Base-by-base conservation (phyloP, 2,113 vertebrate species). In the Romanogobio albipinnatus region DNA sequence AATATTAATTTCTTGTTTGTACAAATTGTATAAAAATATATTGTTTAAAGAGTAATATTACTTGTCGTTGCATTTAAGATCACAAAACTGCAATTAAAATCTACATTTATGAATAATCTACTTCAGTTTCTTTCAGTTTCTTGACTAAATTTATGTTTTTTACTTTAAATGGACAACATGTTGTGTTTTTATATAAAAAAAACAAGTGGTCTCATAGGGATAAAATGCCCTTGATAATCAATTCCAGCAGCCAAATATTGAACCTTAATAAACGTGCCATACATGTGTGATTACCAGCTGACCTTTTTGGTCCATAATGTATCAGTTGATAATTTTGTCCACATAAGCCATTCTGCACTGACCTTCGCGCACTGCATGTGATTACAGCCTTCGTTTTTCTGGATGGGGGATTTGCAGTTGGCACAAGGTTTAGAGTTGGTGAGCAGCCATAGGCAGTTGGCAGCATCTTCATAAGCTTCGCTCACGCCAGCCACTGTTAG, bases 311-410 rank as follows among this genome's bases (percentile, higher is more conserved):
- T 77, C 29, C 6, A 8, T n/a, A 22, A 13, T 10, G 7, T 76
- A 11, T 10, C 26, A 77, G 29, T 3, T 39, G 33, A 59, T 58
- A 8, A 36, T 59, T 36, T n/a, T 59, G 13, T 9, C 19, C 58
- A 84, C 19, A 11, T 51, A 43, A 7, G 19, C 14, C 17, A n/a
- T 33, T 76, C 26, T 68, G 19, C 5, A 80, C 84, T 85, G 56
- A 99, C 97, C 97, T 99, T 99, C 78, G 97, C 97, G 93, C 97
- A 99, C 80, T 99, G 97, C 98, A 99, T 99, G 92, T 99, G 98
- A 91, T 99, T 99, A 92, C 98, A 99, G 89, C 98, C 98, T 88
- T 99, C 98, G 0, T 99, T 99, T 95, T 99, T 99, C 94, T 99
- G 98, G 89, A 99, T 99, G 0, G 98, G 97, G 81, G 98, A 99